Evolutionary conservation across 1,140 invertebrate genomes (phyloP).

Genomic region (Phymorhynchus buccinoides): DNA sequence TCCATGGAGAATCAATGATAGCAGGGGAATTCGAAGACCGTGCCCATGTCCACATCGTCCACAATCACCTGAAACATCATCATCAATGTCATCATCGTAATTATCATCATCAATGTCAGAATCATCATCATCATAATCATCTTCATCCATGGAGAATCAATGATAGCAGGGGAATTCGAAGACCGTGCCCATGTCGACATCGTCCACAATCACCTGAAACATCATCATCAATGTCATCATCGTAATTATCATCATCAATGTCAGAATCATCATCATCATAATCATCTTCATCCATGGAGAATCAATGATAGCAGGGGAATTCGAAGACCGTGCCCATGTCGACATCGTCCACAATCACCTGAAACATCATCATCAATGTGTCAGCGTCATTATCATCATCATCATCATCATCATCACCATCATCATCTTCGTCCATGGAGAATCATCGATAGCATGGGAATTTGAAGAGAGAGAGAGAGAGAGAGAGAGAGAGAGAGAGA

Average conservation of each 20-base stretch:
- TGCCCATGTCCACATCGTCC: conserved; percentile 64
- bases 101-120: too few species aligned
- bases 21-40: conserved; percentile 70
- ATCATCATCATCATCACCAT: background rate
- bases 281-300: conserved; percentile 42
- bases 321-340: conserved; percentile 63
- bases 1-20: conserved; percentile 63
- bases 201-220: conserved; percentile 67
- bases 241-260: background rate
- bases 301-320: conserved; percentile 69
- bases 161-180: conserved; percentile 69
- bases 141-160: conserved; percentile 59
- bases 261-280: background rate
- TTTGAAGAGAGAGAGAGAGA: too few species aligned
- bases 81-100: background rate
- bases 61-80: conserved; percentile 59
- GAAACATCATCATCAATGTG: conserved; percentile 32
- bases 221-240: background rate
- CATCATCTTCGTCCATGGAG: background rate
- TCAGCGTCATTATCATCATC: conserved; percentile 3
- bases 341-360: conserved; percentile 52
- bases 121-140: background rate
- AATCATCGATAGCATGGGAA: background rate
- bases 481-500: too few species aligned
- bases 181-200: conserved; percentile 60